Percentiles rank a stretch among this genome's conserved stretches.
phyloP scores from a whole-genome alignment of 2,888 invertebrate species.

The Allophyes oxyacanthae region DNA sequence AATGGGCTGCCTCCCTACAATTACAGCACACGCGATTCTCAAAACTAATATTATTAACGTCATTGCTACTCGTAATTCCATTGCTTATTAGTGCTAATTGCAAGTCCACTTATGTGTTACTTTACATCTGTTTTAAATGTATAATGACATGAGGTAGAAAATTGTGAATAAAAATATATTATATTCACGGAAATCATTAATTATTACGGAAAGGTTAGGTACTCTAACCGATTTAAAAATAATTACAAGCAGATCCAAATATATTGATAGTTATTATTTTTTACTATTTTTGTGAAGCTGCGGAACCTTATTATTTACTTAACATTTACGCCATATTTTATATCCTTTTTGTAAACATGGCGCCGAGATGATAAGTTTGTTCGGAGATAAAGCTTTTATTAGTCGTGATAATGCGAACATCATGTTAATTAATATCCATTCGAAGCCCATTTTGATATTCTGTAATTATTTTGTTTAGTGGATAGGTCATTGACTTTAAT shows the following conservation, averaged over 20 bases:
- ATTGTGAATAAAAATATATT: not conserved
- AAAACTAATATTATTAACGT: constrained; percentile 51
- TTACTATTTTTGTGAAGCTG: not conserved
- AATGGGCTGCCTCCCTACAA: constrained; percentile 24
- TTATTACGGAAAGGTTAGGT: no score
- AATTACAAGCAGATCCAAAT: not conserved
- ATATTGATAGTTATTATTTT: not conserved
- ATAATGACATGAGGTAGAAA: not conserved
- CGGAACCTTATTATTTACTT: constrained; percentile 22
- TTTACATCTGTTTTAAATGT: not conserved
- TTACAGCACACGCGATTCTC: constrained; percentile 43
- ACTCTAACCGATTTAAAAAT: not conserved
- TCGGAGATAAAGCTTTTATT: constrained; percentile 39
- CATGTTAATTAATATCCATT: constrained; percentile 48
- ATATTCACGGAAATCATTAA: not conserved
- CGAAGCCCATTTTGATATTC: constrained; percentile 19
- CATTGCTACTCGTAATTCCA: constrained; percentile 37
- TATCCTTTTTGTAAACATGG: constrained; percentile 18
- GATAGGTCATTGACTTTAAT: not conserved
- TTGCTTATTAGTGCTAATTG: constrained; percentile 39
- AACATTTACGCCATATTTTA: not conserved
- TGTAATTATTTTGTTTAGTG: constrained; percentile 29
- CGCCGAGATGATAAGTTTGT: constrained; percentile 28
- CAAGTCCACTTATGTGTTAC: constrained; percentile 18
- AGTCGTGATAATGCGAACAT: constrained; percentile 31